These are phyloP conservation scores for Athetis lepigone DNA, from an alignment of 2,888 invertebrate species.

Conservation along the genomic window DNA sequence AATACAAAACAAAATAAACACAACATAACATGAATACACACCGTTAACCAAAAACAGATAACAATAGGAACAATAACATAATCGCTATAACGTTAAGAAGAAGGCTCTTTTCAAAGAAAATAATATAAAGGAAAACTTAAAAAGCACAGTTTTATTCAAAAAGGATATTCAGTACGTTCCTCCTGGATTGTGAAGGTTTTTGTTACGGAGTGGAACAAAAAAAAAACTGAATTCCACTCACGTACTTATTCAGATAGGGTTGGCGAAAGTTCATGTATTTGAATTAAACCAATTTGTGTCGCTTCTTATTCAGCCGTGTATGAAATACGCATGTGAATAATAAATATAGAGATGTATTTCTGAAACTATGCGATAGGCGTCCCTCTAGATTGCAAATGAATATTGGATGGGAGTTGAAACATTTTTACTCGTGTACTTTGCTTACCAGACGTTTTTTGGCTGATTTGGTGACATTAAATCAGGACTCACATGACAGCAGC, in stretches of 20 bases:
- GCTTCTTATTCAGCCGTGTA: slow-evolving; percentile 14
- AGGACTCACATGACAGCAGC: no score
- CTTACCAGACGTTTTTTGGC: no score
- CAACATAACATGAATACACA: no score
- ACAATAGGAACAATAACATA: slow-evolving; percentile 28
- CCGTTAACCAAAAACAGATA: slow-evolving; percentile 3
- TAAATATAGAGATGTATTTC: not conserved
- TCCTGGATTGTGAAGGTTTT: slow-evolving; percentile 49
- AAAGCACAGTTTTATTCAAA: slow-evolving; percentile 56
- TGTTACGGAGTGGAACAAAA: slow-evolving; percentile 53
- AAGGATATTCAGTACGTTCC: slow-evolving; percentile 45
- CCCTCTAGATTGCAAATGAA: no score
- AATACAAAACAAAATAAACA: not conserved
- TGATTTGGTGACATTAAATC: no score
- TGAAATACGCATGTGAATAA: not conserved
- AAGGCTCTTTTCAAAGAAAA: slow-evolving; percentile 46
- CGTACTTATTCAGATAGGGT: slow-evolving; percentile 51
- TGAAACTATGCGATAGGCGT: no score
- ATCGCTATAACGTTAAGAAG: slow-evolving; percentile 27
- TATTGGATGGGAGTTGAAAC: no score
- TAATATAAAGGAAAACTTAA: slow-evolving; percentile 44
- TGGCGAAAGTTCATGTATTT: slow-evolving; percentile 45
- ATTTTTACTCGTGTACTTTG: no score
- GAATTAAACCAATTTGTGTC: slow-evolving; percentile 60
- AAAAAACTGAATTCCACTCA: slow-evolving; percentile 59